Evolutionary conservation across 2,888 invertebrate species (phyloP), one percentile per base, ranked within the genome.

Genomic region (Eudasyphora cyanicolor): DNA sequence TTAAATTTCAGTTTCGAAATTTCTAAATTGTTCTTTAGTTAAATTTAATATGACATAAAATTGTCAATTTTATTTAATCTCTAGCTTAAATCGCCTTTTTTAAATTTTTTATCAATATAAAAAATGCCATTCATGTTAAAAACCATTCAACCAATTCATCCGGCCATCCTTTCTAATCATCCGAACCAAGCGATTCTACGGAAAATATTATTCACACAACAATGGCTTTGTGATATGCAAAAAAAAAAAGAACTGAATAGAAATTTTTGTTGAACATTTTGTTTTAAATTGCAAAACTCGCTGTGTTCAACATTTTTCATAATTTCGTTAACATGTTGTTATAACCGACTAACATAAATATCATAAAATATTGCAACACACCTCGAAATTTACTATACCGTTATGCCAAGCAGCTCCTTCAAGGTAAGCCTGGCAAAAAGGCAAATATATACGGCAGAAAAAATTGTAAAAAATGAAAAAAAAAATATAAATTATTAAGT

Each of bases 321-420:
- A 82, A 82, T 82, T 82, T 82, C 74, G 82, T 82, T 78, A 75
- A 78, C 75, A 78, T 78, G 82, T 70, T 81, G 76, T 78, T 70
- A 77, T 51, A 69, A 76, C 42, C 24, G 14, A 19, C 42, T 35
- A 35, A 35, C 8, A 35, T 8, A n/a, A n/a, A n/a, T n/a, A n/a
- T n/a, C n/a, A n/a, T n/a, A n/a, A n/a, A n/a, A n/a, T n/a, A n/a
- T n/a, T n/a, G n/a, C 35, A 35, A 35, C 35, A 35, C 35, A 35
- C 35, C 8, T 8, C 35, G 6, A 35, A 35, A 35, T 35, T 35
- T 35, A 4, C 4, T 35, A 35, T 6, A 35, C 35, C 8, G 4
- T 8, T 21, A 70, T 42, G 60, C 0, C 54, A 64, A 54, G 24
- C 19, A 12, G 2, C 5, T 24, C 4, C 12, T 60, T 32, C 3